Conservation (phyloP, 2,888 invertebrate species). For the Hemistola chrysoprasaria region DNA sequence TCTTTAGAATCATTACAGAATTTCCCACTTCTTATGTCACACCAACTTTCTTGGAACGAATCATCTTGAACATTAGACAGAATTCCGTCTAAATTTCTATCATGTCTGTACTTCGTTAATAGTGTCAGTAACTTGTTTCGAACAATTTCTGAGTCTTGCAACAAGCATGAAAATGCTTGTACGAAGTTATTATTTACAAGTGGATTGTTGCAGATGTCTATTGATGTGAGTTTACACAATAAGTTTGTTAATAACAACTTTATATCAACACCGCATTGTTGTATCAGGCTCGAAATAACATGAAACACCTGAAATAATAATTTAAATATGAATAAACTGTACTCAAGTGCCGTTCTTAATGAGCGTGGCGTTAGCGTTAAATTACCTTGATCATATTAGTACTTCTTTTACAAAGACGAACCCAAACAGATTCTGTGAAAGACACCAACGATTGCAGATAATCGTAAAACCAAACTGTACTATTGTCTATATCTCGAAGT, state of each 20-base stretch:
- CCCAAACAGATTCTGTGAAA: slow-evolving; percentile 42
- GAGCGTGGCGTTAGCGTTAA: no score
- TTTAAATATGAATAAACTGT: background rate
- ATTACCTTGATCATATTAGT: slow-evolving; percentile 48
- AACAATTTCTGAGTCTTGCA: slow-evolving; percentile 38
- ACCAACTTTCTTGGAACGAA: slow-evolving; percentile 37
- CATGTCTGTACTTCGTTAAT: slow-evolving; percentile 27
- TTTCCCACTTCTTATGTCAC: slow-evolving; percentile 25
- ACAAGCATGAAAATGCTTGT: slow-evolving; percentile 38
- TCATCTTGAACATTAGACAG: slow-evolving; percentile 36
- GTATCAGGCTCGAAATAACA: slow-evolving; percentile 43
- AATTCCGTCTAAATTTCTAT: slow-evolving; percentile 35
- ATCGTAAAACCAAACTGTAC: slow-evolving; percentile 48
- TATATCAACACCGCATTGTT: slow-evolving; percentile 48
- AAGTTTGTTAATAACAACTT: slow-evolving; percentile 46
- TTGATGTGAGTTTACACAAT: slow-evolving; percentile 45
- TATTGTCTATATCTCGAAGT: slow-evolving; percentile 29
- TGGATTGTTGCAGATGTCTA: slow-evolving; percentile 37
- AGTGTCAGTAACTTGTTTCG: slow-evolving; percentile 37
- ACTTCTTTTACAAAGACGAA: slow-evolving; percentile 34
- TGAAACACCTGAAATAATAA: slow-evolving; percentile 49
- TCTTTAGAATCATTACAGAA: slow-evolving; percentile 1
- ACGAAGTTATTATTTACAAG: slow-evolving; percentile 31
- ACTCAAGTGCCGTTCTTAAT: slow-evolving; percentile 1
- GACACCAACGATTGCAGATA: slow-evolving; percentile 46